phyloP scores from a whole-genome alignment of 2,888 invertebrate genomes.

The Dolichopus griseipennis region DNA sequence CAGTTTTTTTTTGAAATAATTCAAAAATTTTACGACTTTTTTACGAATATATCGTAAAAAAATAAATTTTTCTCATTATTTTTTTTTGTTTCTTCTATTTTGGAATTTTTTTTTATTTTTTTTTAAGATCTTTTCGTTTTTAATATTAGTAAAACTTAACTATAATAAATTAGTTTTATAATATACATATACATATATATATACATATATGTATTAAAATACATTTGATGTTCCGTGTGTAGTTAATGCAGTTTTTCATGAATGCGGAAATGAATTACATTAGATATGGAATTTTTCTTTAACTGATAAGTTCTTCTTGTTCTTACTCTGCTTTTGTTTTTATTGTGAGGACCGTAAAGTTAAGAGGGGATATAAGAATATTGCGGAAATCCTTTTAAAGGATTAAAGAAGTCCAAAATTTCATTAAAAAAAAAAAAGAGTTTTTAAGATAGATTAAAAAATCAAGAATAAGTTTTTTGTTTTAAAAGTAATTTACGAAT shows the following conservation, averaged over 20 bases:
- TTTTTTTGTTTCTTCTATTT: background rate
- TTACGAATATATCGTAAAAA: constrained; percentile 6
- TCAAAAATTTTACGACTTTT: constrained; percentile 4
- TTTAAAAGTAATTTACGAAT: too few relatives aligned
- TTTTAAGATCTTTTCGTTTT: background rate
- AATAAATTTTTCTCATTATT: constrained; percentile 4
- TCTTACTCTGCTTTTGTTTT: too few relatives aligned
- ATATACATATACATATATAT: background rate
- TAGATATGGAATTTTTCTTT: too few relatives aligned
- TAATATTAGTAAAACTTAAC: background rate
- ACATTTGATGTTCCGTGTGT: background rate
- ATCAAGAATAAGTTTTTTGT: too few relatives aligned
- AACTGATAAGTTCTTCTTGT: too few relatives aligned
- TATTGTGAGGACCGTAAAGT: too few relatives aligned
- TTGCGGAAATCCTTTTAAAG: too few relatives aligned
- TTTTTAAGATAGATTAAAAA: too few relatives aligned
- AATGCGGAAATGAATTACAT: background rate
- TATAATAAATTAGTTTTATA: background rate
- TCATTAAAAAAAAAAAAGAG: too few relatives aligned
- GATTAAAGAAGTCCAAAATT: too few relatives aligned
- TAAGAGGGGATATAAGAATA: too few relatives aligned
- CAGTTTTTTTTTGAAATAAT: background rate
- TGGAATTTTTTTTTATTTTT: background rate
- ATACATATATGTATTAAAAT: background rate
- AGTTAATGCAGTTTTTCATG: background rate